A percentile compares a stretch with the other conserved stretches of the same genome.
phyloP scores from a whole-genome alignment of 2,888 invertebrate genomes.

The Petrophora chlorosata region DNA sequence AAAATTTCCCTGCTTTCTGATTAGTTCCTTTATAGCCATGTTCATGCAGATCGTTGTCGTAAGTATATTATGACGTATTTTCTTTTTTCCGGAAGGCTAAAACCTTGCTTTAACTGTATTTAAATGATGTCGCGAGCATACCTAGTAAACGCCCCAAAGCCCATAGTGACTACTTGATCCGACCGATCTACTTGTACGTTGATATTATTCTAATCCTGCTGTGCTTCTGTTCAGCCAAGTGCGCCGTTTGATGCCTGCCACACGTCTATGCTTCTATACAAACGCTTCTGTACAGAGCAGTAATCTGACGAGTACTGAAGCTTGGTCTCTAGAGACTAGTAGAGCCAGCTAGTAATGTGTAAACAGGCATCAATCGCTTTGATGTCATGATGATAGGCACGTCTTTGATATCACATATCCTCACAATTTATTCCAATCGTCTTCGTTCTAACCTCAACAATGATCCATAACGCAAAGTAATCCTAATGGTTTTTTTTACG shows the following conservation, averaged over 20 bases:
- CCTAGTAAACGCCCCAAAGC: slow-evolving; percentile 12
- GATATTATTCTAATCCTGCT: slow-evolving; percentile 36
- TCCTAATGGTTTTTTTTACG: no score
- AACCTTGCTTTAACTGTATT: no score
- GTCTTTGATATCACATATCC: no score
- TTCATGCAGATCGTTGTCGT: no score
- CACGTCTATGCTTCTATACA: slow-evolving; percentile 19
- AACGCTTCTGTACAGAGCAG: slow-evolving; percentile 2
- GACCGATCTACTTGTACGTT: slow-evolving; percentile 24
- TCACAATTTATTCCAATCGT: no score
- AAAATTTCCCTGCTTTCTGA: no score
- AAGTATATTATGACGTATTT: no score
- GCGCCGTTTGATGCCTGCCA: slow-evolving; percentile 34
- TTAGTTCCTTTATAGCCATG: no score
- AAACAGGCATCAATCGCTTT: neutral
- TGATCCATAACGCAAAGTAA: no score
- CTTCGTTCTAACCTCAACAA: no score
- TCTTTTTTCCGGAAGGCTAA: no score
- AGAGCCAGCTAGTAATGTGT: neutral
- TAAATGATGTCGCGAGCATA: neutral
- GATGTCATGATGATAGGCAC: no score
- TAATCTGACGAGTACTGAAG: slow-evolving; percentile 12
- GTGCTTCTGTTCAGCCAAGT: slow-evolving; percentile 33
- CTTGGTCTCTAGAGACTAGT: neutral
- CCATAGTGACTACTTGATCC: slow-evolving; percentile 24